Evolutionary conservation across 2,888 invertebrate genomes (phyloP).

Genomic region (Phorcus lineatus): DNA sequence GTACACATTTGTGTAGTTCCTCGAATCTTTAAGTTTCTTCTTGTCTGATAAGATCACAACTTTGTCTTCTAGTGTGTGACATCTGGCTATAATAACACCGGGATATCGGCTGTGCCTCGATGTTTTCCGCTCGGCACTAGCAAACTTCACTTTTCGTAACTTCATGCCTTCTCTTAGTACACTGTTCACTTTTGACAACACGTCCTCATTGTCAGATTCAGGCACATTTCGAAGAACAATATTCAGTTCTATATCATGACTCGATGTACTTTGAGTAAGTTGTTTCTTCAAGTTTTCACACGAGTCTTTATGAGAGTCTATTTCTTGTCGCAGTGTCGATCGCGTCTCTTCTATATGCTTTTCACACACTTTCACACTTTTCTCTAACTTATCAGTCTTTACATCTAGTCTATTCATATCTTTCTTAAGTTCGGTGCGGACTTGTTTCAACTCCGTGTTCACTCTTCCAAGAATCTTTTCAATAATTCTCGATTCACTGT

Average conservation of each 20-base stretch:
- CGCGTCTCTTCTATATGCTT: background rate
- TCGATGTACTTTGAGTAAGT: background rate
- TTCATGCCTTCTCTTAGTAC: no score
- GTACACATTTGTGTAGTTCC: background rate
- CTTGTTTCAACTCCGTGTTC: background rate
- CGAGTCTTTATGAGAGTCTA: background rate
- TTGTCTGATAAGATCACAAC: background rate
- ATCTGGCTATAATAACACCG: no score
- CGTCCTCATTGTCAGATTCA: no score
- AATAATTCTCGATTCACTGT: constrained; percentile 1
- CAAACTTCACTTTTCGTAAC: no score
- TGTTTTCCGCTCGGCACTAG: no score
- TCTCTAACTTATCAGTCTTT: background rate
- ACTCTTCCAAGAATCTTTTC: background rate
- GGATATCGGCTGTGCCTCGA: no score
- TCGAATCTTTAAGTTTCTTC: background rate
- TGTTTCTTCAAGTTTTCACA: background rate
- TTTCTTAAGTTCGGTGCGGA: background rate
- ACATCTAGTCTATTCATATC: background rate
- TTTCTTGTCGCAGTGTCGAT: background rate
- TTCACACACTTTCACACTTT: constrained; percentile 2
- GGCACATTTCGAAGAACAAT: background rate
- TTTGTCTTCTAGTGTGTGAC: background rate
- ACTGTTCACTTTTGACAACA: no score
- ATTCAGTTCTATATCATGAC: background rate